These are phyloP conservation scores for Drosophila mulleri DNA, from an alignment of 2,888 invertebrate species.

Conservation along the genomic window DNA sequence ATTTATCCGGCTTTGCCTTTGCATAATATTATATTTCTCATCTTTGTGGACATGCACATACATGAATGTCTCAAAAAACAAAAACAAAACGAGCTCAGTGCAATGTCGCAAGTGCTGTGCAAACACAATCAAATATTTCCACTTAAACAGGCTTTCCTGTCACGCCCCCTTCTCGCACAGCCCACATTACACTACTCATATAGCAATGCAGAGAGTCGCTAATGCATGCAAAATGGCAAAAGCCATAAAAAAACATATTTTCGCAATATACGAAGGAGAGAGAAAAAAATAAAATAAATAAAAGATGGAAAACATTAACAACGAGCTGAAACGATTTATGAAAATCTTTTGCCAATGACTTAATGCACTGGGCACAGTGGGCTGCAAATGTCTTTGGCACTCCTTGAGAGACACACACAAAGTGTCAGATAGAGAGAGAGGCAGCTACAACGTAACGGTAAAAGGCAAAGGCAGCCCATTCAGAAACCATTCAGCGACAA, in stretches of 20 bases:
- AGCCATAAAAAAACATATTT: conserved; percentile 78
- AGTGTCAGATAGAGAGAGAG: neutral
- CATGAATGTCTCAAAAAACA: neutral
- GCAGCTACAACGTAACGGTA: conserved; percentile 24
- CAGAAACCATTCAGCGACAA: conserved; percentile 74
- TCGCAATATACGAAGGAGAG: conserved; percentile 42
- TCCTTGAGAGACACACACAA: conserved; percentile 30
- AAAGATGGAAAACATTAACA: conserved; percentile 73
- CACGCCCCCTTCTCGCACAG: neutral
- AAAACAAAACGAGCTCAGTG: conserved; percentile 26
- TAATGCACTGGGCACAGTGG: conserved; percentile 61
- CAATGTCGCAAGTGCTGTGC: conserved; percentile 62
- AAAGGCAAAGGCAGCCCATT: conserved; percentile 55
- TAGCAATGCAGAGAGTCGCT: conserved; percentile 43
- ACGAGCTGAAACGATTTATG: conserved; percentile 69
- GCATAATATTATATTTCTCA: conserved; percentile 5
- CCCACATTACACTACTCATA: conserved; percentile 5
- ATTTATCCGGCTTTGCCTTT: neutral
- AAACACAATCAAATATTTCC: conserved; percentile 72
- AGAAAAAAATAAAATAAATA: conserved; percentile 30
- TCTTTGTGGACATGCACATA: neutral
- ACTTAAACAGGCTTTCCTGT: conserved; percentile 41
- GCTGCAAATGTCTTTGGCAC: conserved; percentile 22
- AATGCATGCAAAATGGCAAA: conserved; percentile 80
- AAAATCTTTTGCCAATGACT: conserved; percentile 71